These are phyloP conservation scores for Larimichthys polyactis DNA, from an alignment of 2,113 vertebrate species.

Conservation along the genomic window DNA sequence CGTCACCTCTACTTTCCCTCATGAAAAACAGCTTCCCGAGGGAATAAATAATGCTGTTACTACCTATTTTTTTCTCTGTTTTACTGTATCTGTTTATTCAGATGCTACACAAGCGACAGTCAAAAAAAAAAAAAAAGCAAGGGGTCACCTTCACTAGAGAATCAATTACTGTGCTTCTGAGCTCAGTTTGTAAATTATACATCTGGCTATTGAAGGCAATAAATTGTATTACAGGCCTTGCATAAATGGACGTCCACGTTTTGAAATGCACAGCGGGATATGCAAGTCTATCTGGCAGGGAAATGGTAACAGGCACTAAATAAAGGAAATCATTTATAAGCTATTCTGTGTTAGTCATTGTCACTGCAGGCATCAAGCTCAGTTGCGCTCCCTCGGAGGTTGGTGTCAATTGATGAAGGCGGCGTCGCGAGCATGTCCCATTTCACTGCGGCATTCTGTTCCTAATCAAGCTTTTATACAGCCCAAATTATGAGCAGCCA, in stretches of 20 bases:
- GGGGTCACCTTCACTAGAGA: slow-evolving; percentile 90
- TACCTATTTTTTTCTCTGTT: slow-evolving; percentile 49
- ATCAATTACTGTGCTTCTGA: slow-evolving; percentile 88
- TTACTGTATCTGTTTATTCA: slow-evolving; percentile 37
- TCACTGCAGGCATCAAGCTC: slow-evolving; percentile 58
- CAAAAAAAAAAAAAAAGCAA: slow-evolving; percentile 80
- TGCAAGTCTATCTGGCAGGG: slow-evolving; percentile 73
- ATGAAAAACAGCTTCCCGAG: slow-evolving; percentile 40
- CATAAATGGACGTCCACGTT: slow-evolving; percentile 88
- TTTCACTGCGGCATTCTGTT: slow-evolving; percentile 76
- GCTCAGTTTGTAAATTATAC: slow-evolving; percentile 89
- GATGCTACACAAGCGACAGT: slow-evolving; percentile 82
- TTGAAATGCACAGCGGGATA: slow-evolving; percentile 86
- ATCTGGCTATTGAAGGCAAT: slow-evolving; percentile 89
- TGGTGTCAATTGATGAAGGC: slow-evolving; percentile 70
- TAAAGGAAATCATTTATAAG: slow-evolving; percentile 71
- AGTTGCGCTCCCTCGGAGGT: slow-evolving; percentile 51
- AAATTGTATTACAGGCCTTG: slow-evolving; percentile 89
- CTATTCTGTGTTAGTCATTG: slow-evolving; percentile 61
- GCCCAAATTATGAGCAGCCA: slow-evolving; percentile 71
- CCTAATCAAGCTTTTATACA: slow-evolving; percentile 76
- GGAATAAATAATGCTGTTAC: slow-evolving; percentile 28
- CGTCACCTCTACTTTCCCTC: slow-evolving; percentile 3
- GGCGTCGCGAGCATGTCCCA: slow-evolving; percentile 56
- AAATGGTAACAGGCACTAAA: slow-evolving; percentile 72